Base-by-base conservation (phyloP, 2,888 invertebrate species). In the Ichneumoninae sp. region DNA sequence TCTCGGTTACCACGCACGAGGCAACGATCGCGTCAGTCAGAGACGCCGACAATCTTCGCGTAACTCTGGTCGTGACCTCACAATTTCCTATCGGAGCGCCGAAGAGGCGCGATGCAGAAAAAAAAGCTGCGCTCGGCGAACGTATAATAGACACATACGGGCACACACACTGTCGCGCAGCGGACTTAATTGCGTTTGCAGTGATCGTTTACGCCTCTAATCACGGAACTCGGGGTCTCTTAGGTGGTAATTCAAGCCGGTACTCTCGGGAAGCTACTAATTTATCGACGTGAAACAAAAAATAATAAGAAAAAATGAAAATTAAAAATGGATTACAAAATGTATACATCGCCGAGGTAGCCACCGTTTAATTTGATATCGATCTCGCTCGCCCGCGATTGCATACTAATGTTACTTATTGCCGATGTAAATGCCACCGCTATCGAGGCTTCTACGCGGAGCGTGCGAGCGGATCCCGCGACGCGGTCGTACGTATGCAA, bases 141-240 rank as follows among this genome's bases (percentile, higher is more conserved):
- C 71, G 44, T 47, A 69, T 19, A 57, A 57, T 40, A 40, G 36
- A 7, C 40, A 40, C 40, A 8, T 10, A 40, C 40, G n/a, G 13
- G 26, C 19, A 52, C 47, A 8, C 57, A 50, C 52, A 57, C 65
- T 65, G n/a, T 40, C n/a, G 7, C 72, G 22, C 60, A 54, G 68
- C 62, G 71, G 57, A 76, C 82, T 80, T 80, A 82, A 85, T 85
- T 76, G 76, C 76, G 68, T 69, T 85, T 79, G 54, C 82, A 69
- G 68, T 62, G 82, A 85, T 80, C 82, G 66, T 82, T 84, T 82
- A 76, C 75, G 82, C 71, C 84, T 84, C 84, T 76, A 84, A 82
- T 84, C 82, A 84, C 79, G 79, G 71, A 16, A 79, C 52, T 47
- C 30, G 52, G 47, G 22, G 75, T 75, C 80, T 85, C 79, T 76